Base-by-base conservation (phyloP, 2,113 vertebrate species). In the Hippocampus abdominalis region DNA sequence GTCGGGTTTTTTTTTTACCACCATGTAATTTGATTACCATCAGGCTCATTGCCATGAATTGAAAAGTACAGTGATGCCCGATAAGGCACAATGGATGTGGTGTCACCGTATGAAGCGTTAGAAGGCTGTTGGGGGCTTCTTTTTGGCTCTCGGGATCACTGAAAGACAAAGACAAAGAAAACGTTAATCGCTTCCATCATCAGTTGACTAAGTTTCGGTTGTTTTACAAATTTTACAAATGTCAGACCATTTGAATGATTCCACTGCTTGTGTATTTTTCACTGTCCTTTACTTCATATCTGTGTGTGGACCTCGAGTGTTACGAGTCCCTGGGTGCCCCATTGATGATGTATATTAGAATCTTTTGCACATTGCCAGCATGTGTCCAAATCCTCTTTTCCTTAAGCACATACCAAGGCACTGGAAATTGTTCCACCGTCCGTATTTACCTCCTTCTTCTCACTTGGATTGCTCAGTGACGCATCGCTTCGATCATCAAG, bases 351-450 rank as follows among this genome's bases (percentile, higher is more conserved):
- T 60, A 67, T 76, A 74, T 59, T 71, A 71, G 21, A 63, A 9
- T 57, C 23, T 69, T 32, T 29, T 51, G 25, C 53, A 12, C 59
- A 80, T 64, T 69, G 48, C 32, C 49, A 69, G 75, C 69, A 77
- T 74, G 60, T 66, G 29, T 51, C 23, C 79, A 78, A 83, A 83
- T 82, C 80, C 71, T 69, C 66, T 71, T 78, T 79, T 39, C 66
- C 48, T 82, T 77, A 81, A 78, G 82, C 59, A 59, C 68, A 27
- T 57, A 60, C 69, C 71, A 72, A n/a, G 32, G 72, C 46, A 46
- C 15, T 11, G 29, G 68, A 75, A 73, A 75, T 81, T 73, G 75
- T 68, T 72, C 68, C 75, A 66, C 68, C 71, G 23, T 49, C 63
- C 64, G 60, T 79, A 62, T 67, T 12, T 69, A 32, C 7, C 27